Evolutionary conservation across 2,797 vertebrate genomes (phyloP).

Genomic region (Darevskia mixta): DNA sequence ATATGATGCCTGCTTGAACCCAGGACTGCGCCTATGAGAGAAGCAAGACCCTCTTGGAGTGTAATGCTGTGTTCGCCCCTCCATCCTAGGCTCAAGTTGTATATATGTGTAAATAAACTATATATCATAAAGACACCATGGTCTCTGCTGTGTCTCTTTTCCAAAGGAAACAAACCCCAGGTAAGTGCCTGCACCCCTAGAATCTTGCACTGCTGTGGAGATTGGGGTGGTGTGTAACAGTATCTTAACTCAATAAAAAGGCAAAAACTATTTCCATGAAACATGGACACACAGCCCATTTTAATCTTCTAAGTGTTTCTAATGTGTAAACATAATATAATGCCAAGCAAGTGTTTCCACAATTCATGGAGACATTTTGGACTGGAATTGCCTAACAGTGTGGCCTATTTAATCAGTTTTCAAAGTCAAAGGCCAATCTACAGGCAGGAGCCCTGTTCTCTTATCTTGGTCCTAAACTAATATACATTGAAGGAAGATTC

Average conservation of each 20-base stretch:
- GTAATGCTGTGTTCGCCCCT: no score
- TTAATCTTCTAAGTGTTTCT: conserved; percentile 41
- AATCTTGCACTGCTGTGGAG: no score
- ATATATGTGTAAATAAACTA: no score
- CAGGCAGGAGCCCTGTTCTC: neutral
- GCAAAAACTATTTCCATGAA: neutral
- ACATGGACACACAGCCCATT: neutral
- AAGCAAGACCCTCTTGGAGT: no score
- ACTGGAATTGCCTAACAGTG: neutral
- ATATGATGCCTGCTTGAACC: no score
- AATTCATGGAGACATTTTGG: neutral
- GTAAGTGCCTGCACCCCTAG: no score
- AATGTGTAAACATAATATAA: conserved; percentile 23
- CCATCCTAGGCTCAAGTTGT: no score
- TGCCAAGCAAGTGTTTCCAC: neutral
- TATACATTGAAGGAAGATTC: neutral
- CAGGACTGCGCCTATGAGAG: no score
- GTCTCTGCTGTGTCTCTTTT: no score
- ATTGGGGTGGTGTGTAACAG: no score
- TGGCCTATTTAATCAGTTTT: neutral
- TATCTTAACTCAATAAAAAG: neutral
- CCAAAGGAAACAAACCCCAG: no score
- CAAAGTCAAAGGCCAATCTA: neutral
- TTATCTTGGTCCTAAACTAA: neutral
- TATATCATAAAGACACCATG: no score